A percentile compares a stretch with the other conserved stretches of the same genome.
phyloP scores from a whole-genome alignment of 2,797 vertebrate species.

The Acropternis orthonyx region DNA sequence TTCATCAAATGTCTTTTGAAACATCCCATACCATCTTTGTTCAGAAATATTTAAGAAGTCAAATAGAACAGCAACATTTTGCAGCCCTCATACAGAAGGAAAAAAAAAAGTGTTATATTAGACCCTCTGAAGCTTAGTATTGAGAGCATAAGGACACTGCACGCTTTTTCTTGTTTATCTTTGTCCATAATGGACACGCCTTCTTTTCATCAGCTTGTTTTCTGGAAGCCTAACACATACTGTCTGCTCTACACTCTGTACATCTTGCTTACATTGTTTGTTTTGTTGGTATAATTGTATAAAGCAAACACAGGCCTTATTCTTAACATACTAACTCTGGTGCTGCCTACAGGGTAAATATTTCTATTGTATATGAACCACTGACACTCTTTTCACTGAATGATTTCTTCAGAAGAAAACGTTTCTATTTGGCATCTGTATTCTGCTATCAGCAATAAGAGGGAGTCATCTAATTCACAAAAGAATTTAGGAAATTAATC shows the following conservation, averaged over 20 bases:
- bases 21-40: not conserved
- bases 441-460: not conserved
- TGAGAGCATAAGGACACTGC: not conserved
- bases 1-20: not conserved
- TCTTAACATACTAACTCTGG: not conserved
- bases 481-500: not conserved
- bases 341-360: not conserved
- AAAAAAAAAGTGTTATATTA: not conserved
- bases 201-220: not conserved
- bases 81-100: not conserved
- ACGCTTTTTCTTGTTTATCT: not conserved
- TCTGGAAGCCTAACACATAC: rapidly evolving
- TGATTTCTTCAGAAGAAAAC: not conserved
- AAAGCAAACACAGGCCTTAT: not conserved
- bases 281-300: not conserved
- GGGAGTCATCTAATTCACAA: not conserved
- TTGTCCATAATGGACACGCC: not conserved
- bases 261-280: not conserved
- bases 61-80: not conserved
- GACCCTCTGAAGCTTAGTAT: not conserved
- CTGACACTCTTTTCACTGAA: not conserved
- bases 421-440: not conserved
- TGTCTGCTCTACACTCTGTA: not conserved
- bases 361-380: not conserved
- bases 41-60: not conserved